Evolutionary conservation across 2,797 vertebrate genomes (phyloP), one percentile per base, ranked within the genome.

Genomic region (Trichosurus vulpecula): DNA sequence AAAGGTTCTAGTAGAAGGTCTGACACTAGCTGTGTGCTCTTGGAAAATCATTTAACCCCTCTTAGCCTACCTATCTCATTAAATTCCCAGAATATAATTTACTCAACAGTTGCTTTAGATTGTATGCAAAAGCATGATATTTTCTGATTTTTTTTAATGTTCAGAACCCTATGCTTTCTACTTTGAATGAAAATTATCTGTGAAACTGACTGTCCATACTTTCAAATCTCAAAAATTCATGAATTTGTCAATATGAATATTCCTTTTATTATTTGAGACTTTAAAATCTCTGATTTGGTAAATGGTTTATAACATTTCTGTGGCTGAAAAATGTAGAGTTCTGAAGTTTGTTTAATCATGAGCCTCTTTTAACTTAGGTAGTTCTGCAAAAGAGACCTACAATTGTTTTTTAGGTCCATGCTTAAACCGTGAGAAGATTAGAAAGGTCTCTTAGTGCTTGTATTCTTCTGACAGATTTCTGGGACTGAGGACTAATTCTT

Each of bases 121-220:
- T 47, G 19, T 41, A 81, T 41, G 16, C 6, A 81, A 81, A 47
- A 74, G 6, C 61, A 74, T 61, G 12, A 35, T 22, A 19, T 41
- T n/a, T 81, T 41, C 22, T 81, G 2, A 25, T 25, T 81, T 9
- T 47, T 9, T 47, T 25, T 47, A n/a, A 41, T 47, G 66, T 41
- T 81, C n/a, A 41, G 19, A 89, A 96, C 55, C 93, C 35, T 4
- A 2, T 57, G 22, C 47, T 52, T 96, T 96, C 51, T n/a, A 9
- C 61, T 90, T 47, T 94, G 90, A 93, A 55, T 94, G 53, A 91
- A 96, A 97, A 87, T 95, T 91, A 53, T 47, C 27, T 91, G 92
- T 92, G 52, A 94, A 95, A 91, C 92, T 95, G 53, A 74, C 35
- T n/a, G 13, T 41, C 6, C n/a, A 81, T 47, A 25, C 6, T 41